Evolutionary conservation across 2,797 vertebrate genomes (phyloP), one percentile per base, ranked within the genome.

Genomic region (Liparis tanakae): DNA sequence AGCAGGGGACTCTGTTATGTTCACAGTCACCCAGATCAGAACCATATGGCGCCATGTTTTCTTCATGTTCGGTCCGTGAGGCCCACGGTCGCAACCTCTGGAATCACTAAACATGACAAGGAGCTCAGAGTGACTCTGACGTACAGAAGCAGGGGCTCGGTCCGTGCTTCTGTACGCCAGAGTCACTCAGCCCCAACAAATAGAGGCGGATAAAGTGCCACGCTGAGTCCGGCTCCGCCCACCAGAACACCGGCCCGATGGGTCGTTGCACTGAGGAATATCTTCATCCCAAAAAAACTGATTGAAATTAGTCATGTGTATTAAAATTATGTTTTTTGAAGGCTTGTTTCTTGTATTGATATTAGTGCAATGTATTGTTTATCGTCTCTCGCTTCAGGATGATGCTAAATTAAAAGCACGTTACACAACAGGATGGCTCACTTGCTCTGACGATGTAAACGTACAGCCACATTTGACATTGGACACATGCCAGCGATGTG

Each of bases 41-140:
- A 82, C 79, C 79, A 84, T 50, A 68, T 81, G 75, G 17, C 72
- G 48, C 37, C 15, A 59, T 61, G 56, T 55, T 74, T 77, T 67
- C 58, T 60, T 67, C 30, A 20, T 39, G 66, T 58, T 68, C 33
- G 30, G 13, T 70, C 37, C 53, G 3, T 48, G 62, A 63, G 20
- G 44, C 18, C 64, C 55, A n/a, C 55, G 59, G 48, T 54, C 61
- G 57, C 58, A 54, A 64, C 41, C 20, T 39, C 6, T 59, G 46
- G 34, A 67, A 74, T 58, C 50, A 58, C 56, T 65, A 34, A 73
- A 55, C 50, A 71, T 70, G 74, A 57, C 81, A 75, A 79, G 41
- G 63, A 67, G 63, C 50, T 68, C 10, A 36, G 37, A 50, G 18
- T 65, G 44, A 51, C 53, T 25, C 67, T 68, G 61, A 25, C 6